These are phyloP conservation scores for Helleia helle DNA, from an alignment of 2,888 invertebrate species.

Conservation along the genomic window DNA sequence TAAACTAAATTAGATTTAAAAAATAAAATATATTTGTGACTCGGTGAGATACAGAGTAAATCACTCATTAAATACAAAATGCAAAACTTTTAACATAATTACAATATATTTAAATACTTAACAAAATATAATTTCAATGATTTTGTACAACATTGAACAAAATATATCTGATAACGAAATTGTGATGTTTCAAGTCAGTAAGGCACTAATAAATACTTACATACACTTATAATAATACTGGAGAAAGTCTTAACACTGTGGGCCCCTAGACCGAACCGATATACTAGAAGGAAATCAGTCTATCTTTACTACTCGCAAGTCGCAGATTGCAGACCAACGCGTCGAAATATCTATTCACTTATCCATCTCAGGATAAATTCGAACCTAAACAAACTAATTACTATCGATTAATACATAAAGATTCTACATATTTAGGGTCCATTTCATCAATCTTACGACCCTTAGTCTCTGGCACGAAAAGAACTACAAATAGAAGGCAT, in stretches of 20 bases:
- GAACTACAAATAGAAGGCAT: conserved; percentile 86
- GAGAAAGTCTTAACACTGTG: conserved; percentile 16
- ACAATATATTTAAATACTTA: background rate
- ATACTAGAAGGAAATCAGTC: conserved; percentile 24
- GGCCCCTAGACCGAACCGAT: conserved; percentile 9
- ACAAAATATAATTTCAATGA: background rate
- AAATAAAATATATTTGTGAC: background rate
- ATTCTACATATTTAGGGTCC: conserved; percentile 79
- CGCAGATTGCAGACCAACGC: too few species aligned
- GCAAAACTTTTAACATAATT: too few species aligned
- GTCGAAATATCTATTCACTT: too few species aligned
- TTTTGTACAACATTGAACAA: background rate
- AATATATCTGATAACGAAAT: background rate
- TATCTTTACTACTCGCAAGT: conserved; percentile 17
- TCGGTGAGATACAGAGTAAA: background rate
- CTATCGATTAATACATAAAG: conserved; percentile 71
- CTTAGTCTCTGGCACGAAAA: conserved; percentile 92
- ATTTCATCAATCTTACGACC: conserved; percentile 92
- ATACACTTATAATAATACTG: conserved; percentile 28
- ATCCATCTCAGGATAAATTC: background rate
- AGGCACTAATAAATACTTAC: conserved; percentile 4
- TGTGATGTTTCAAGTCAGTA: background rate
- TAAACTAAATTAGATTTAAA: background rate
- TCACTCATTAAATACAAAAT: background rate
- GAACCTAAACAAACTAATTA: conserved; percentile 21